Conservation (phyloP, 2,797 vertebrate species). For the Molossus molossus region DNA sequence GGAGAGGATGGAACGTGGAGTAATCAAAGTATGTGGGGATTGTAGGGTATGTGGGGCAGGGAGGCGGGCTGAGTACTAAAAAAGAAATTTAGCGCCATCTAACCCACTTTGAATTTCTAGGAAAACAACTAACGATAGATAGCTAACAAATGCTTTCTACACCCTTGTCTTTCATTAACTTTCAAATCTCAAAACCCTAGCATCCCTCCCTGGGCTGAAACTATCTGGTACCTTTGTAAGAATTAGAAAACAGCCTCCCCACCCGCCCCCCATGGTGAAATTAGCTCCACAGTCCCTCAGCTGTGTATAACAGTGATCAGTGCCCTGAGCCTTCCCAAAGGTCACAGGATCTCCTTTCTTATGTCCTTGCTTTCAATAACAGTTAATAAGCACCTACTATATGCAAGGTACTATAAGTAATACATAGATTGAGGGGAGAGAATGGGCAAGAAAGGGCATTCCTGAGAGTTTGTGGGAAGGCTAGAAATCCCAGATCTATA, state of each 20-base stretch:
- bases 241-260: not conserved
- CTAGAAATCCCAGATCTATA: slow-evolving; percentile 23
- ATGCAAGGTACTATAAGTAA: not conserved
- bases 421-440: slow-evolving; percentile 7
- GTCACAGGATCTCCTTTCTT: not conserved
- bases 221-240: not conserved
- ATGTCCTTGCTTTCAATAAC: not conserved
- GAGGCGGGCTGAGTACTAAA: not conserved
- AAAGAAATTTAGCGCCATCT: not conserved
- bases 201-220: not conserved
- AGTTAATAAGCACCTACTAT: slow-evolving; percentile 31
- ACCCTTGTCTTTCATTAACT: not conserved
- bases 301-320: not conserved
- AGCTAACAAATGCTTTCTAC: not conserved
- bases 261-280: not conserved
- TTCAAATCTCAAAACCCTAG: slow-evolving; percentile 14
- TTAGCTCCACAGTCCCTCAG: not conserved
- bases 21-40: not conserved
- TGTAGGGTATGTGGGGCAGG: not conserved
- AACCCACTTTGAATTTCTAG: not conserved
- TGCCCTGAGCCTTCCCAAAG: not conserved
- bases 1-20: not conserved
- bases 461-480: not conserved
- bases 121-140: not conserved
- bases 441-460: not conserved